phyloP scores from a whole-genome alignment of 2,888 invertebrate genomes.

The Diachrysia chrysitis region DNA sequence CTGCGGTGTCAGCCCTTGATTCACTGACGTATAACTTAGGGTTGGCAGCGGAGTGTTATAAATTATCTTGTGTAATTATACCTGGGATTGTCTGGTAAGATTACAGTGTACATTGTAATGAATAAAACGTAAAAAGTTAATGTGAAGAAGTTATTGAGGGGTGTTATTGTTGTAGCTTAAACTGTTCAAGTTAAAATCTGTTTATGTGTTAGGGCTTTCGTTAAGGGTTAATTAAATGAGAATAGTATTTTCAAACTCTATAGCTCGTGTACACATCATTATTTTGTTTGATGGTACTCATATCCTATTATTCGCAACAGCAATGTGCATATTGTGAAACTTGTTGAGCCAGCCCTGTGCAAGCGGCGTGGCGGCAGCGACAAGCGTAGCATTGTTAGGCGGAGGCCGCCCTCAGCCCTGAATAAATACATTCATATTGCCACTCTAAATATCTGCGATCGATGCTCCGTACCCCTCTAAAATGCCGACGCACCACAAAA shows the following conservation, averaged over 20 bases:
- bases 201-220: not conserved
- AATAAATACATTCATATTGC: slow-evolving; percentile 90
- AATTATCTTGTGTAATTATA: slow-evolving; percentile 20
- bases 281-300: not conserved
- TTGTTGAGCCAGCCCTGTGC: slow-evolving; percentile 74
- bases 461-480: slow-evolving; percentile 70
- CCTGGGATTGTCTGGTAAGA: not conserved
- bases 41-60: slow-evolving; percentile 61
- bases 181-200: not conserved
- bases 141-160: not conserved
- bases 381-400: slow-evolving; percentile 89
- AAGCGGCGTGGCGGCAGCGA: slow-evolving; percentile 76
- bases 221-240: not conserved
- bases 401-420: slow-evolving; percentile 85
- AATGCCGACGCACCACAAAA: slow-evolving; percentile 69
- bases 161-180: slow-evolving; percentile 1
- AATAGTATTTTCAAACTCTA: not conserved
- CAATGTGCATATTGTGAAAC: slow-evolving; percentile 29
- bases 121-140: not conserved
- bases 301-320: slow-evolving; percentile 26
- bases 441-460: slow-evolving; percentile 86
- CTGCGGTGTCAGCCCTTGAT: slow-evolving; percentile 85
- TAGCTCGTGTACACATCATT: not conserved
- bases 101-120: not conserved
- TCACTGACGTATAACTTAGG: slow-evolving; percentile 78